phyloP scores from a whole-genome alignment of 1,140 invertebrate genomes.

The Pygmarrhopalites habei region DNA sequence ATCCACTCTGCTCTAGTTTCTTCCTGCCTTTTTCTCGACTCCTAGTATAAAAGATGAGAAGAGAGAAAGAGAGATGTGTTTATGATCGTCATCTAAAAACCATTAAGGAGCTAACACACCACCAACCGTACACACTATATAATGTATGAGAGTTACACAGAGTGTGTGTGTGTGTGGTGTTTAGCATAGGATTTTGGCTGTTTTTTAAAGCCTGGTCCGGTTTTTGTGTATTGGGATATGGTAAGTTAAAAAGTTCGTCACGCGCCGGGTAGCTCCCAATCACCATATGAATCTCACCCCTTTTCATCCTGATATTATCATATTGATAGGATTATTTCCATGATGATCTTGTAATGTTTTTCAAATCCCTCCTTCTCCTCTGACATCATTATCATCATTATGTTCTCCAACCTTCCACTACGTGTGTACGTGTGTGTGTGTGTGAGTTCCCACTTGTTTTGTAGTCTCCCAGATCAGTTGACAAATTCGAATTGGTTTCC shows the following conservation, averaged over 20 bases:
- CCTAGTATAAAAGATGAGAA: too few species aligned
- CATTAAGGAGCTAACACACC: too few species aligned
- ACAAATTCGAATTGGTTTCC: constrained; percentile 12
- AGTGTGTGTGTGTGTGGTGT: too few species aligned
- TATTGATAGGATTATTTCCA: constrained; percentile 30
- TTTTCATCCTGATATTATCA: constrained; percentile 25
- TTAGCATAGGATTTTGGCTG: too few species aligned
- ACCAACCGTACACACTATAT: too few species aligned
- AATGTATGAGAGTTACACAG: too few species aligned
- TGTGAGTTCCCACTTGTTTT: background rate
- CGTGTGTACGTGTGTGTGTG: background rate
- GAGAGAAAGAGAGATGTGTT: too few species aligned
- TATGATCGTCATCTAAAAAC: too few species aligned
- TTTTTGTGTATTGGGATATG: too few species aligned
- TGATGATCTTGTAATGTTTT: constrained; percentile 14
- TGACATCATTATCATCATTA: constrained; percentile 10
- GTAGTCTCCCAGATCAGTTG: background rate
- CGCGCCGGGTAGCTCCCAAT: background rate
- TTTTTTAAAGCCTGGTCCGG: too few species aligned
- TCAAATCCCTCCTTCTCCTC: background rate
- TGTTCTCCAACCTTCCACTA: background rate
- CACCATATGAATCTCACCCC: constrained; percentile 5
- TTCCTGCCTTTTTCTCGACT: too few species aligned
- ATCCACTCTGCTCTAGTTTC: too few species aligned
- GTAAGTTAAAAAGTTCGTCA: constrained; percentile 4